A percentile compares a stretch with the other conserved stretches of the same genome.
These are phyloP conservation scores for Lycodopsis pacificus DNA, from an alignment of 2,797 vertebrate genomes.

Conservation along the genomic window DNA sequence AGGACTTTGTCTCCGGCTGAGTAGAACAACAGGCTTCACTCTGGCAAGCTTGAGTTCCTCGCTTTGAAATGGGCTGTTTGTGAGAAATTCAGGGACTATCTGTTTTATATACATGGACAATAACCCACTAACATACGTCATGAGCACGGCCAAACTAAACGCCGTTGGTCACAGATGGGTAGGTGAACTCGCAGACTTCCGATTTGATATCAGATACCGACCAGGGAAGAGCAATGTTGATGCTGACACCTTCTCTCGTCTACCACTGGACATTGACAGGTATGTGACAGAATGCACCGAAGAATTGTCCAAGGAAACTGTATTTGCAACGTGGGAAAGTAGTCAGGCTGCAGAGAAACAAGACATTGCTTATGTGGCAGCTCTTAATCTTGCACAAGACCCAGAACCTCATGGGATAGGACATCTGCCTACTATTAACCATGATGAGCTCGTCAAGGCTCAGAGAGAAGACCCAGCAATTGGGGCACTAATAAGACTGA, in stretches of 20 bases:
- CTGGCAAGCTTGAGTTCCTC: not conserved
- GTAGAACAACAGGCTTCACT: not conserved
- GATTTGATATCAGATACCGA: too few relatives aligned
- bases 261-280: not conserved
- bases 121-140: not conserved
- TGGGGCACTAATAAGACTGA: conserved; percentile 9
- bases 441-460: not conserved
- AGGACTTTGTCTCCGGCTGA: not conserved
- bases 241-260: too few relatives aligned
- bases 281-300: not conserved
- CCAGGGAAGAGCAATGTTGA: too few relatives aligned
- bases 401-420: too few relatives aligned
- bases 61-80: not conserved
- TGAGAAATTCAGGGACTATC: not conserved
- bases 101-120: not conserved
- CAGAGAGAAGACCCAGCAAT: conserved; percentile 1
- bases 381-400: not conserved
- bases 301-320: not conserved
- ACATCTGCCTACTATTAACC: not conserved
- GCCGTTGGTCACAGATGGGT: too few relatives aligned
- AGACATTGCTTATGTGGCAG: not conserved
- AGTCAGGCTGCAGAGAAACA: not conserved
- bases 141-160: not conserved
- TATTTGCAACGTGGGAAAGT: not conserved
- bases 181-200: too few relatives aligned